Conservation (phyloP, 2,888 invertebrate species). For the Creontiades dilutus region DNA sequence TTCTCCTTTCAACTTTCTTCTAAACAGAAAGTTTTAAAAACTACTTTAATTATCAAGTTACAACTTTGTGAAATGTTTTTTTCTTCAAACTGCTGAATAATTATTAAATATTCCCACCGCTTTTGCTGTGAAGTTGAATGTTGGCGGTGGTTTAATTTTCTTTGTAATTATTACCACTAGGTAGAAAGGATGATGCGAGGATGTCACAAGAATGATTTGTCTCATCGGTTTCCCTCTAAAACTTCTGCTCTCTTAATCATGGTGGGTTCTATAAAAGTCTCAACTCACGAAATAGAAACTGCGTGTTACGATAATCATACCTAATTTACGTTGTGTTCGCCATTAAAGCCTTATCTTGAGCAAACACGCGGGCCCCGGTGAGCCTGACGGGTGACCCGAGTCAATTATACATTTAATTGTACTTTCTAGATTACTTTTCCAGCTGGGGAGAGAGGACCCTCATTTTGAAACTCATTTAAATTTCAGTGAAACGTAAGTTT, state of each 20-base stretch:
- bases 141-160: too few relatives aligned
- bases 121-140: too few relatives aligned
- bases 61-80: too few relatives aligned
- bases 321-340: conserved; percentile 37
- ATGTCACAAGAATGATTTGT: too few relatives aligned
- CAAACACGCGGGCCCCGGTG: conserved; percentile 15
- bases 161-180: too few relatives aligned
- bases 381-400: neutral
- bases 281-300: neutral
- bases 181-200: too few relatives aligned
- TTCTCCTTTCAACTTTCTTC: too few relatives aligned
- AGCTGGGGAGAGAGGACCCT: neutral
- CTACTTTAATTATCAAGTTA: too few relatives aligned
- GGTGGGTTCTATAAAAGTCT: neutral
- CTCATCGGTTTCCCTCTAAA: neutral
- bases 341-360: conserved; percentile 16
- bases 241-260: neutral
- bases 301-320: conserved; percentile 28
- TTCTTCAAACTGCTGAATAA: too few relatives aligned
- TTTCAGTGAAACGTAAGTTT: neutral
- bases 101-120: too few relatives aligned
- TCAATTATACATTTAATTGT: conserved; percentile 39
- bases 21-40: too few relatives aligned
- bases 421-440: conserved; percentile 39
- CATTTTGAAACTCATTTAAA: neutral